These are phyloP conservation scores for Ryuthela nishihirai DNA, from an alignment of 2,888 invertebrate species.

Conservation along the genomic window DNA sequence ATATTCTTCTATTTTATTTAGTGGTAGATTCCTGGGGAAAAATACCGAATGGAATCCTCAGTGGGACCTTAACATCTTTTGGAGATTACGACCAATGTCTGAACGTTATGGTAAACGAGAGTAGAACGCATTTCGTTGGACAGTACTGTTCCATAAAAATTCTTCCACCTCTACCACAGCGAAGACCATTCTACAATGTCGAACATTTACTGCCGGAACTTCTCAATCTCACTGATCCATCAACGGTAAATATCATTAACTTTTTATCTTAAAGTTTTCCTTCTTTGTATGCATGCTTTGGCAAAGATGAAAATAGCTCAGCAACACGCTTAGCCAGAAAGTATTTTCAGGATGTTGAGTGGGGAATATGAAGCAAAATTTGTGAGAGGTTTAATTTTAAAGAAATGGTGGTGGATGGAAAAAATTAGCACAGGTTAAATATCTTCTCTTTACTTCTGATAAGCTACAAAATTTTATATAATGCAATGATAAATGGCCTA, in stretches of 20 bases:
- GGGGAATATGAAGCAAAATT: too few relatives aligned
- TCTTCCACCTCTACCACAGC: slow-evolving; percentile 7
- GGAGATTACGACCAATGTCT: slow-evolving; percentile 29
- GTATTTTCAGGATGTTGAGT: too few relatives aligned
- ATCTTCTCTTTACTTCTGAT: too few relatives aligned
- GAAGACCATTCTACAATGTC: slow-evolving; percentile 6
- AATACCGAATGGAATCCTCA: slow-evolving; percentile 14
- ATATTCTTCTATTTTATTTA: slow-evolving; percentile 6
- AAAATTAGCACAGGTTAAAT: too few relatives aligned
- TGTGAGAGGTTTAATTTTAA: too few relatives aligned
- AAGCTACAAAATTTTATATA: too few relatives aligned
- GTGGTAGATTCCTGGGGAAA: slow-evolving; percentile 31
- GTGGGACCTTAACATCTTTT: slow-evolving; percentile 17
- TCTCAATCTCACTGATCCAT: slow-evolving; percentile 6
- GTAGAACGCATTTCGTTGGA: slow-evolving; percentile 18
- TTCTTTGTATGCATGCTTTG: too few relatives aligned
- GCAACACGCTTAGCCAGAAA: too few relatives aligned
- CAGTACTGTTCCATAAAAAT: slow-evolving; percentile 17
- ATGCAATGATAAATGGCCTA: too few relatives aligned
- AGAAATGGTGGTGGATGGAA: too few relatives aligned
- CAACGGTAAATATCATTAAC: slow-evolving; percentile 16
- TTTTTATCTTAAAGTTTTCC: too few relatives aligned
- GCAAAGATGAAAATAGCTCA: too few relatives aligned
- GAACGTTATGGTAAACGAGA: not conserved
- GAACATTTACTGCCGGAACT: slow-evolving; percentile 8